Base-by-base conservation (phyloP, 2,113 vertebrate genomes). In the Buteo buteo region DNA sequence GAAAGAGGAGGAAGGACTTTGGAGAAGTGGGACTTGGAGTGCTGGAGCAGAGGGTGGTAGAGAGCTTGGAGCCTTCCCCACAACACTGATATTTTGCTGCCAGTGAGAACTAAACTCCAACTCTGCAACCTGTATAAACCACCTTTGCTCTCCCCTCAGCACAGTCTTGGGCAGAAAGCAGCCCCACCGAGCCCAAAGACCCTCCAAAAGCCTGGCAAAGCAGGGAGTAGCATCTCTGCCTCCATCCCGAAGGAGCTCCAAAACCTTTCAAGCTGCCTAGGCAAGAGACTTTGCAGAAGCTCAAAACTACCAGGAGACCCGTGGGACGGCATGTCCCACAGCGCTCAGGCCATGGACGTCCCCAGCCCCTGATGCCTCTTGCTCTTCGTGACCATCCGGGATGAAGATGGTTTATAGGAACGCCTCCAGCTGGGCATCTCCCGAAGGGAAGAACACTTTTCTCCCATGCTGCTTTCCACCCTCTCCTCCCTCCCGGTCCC, bases 351-450 rank as follows among this genome's bases (percentile, higher is more conserved):
- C 22, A 2, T 3, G 17, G 49, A 16, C 3, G 3, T 6, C 18
- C 70, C 29, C 3, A n/a, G 32, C 10, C 54, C 47, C 40, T 17
- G 85, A 4, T 9, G 44, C 2, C 32, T 57, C 42, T 24, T 14
- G n/a, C 26, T 49, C 58, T 32, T 8, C 15, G 0, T 4, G 21
- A 18, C 42, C 54, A 7, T 4, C 10, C 1, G 0, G 4, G 10
- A 4, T 31, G 16, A 44, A 42, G 71, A 1, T 1, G 58, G 22
- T 9, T 61, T 9, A 7, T 14, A 13, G 54, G 32, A 59, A 1
- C 18, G 47, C 26, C 58, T 49, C 21, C 13, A 4, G 16, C 36
- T 9, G 32, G 44, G 28, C 28, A 52, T 20, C 71, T 74, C 84
- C 76, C 4, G 0, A 28, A 19, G 52, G 72, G 19, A 44, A 50